These are phyloP conservation scores for Clunio marinus DNA, from an alignment of 2,888 invertebrate genomes.

Conservation along the genomic window DNA sequence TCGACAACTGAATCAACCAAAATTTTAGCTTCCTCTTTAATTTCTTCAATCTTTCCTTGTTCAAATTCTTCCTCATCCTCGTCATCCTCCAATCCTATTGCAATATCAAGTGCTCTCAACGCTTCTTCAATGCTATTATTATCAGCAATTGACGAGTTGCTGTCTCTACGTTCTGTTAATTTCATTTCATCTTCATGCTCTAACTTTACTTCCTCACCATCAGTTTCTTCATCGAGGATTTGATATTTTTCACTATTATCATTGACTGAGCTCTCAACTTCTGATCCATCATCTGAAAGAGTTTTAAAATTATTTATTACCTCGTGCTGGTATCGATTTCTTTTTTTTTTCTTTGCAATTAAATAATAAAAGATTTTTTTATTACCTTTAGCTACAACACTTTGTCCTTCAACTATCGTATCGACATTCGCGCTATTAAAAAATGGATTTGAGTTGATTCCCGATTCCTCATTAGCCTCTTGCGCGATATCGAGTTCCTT, in stretches of 20 bases:
- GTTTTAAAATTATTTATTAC: no score
- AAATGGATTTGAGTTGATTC: constrained; percentile 16
- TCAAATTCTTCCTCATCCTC: constrained; percentile 30
- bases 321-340: no score
- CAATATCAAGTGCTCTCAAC: constrained; percentile 42
- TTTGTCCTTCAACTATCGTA: background rate
- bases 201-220: constrained; percentile 22
- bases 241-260: constrained; percentile 25
- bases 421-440: background rate
- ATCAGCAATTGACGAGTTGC: constrained; percentile 35
- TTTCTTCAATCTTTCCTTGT: background rate
- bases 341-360: no score
- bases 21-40: constrained; percentile 40
- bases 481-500: background rate
- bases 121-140: constrained; percentile 43
- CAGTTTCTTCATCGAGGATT: constrained; percentile 26
- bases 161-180: constrained; percentile 40
- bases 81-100: constrained; percentile 41
- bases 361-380: no score
- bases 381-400: background rate
- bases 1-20: constrained; percentile 42
- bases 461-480: background rate
- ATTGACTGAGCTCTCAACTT: constrained; percentile 4
- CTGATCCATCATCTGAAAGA: constrained; percentile 29
- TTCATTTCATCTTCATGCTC: constrained; percentile 35